Conservation (phyloP, 35 echinoderm and acorn worm genomes). For the Lytechinus variegatus region DNA sequence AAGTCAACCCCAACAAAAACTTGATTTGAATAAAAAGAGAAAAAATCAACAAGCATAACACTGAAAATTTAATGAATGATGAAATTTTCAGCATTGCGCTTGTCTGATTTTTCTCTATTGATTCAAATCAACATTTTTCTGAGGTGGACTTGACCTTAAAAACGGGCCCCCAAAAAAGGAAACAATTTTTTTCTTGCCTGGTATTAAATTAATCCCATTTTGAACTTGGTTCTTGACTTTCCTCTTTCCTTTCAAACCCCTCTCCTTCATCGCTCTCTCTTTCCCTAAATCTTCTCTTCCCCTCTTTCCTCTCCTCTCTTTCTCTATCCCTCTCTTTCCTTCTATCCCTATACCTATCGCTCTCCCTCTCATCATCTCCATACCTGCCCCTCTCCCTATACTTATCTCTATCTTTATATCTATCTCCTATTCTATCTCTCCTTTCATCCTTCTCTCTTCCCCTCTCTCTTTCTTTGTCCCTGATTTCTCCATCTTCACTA, state of each 20-base stretch:
- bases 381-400: conserved; percentile 2
- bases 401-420: conserved; percentile 26
- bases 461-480: not conserved
- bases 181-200: no score
- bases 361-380: not conserved
- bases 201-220: not conserved
- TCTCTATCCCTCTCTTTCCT: conserved; percentile 43
- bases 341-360: not conserved
- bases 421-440: not conserved
- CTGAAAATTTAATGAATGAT: no score
- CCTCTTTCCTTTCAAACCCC: not conserved
- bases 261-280: not conserved
- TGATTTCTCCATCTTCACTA: not conserved
- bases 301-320: conserved; percentile 23
- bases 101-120: no score
- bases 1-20: no score
- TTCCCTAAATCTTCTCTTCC: not conserved
- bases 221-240: not conserved
- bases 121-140: no score
- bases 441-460: not conserved
- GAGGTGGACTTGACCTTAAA: no score
- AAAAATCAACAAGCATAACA: no score
- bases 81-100: no score
- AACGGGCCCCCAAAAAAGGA: no score
- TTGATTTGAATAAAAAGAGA: no score